phyloP scores from a whole-genome alignment of 2,797 vertebrate genomes.

The Phyllotis vaccarum region DNA sequence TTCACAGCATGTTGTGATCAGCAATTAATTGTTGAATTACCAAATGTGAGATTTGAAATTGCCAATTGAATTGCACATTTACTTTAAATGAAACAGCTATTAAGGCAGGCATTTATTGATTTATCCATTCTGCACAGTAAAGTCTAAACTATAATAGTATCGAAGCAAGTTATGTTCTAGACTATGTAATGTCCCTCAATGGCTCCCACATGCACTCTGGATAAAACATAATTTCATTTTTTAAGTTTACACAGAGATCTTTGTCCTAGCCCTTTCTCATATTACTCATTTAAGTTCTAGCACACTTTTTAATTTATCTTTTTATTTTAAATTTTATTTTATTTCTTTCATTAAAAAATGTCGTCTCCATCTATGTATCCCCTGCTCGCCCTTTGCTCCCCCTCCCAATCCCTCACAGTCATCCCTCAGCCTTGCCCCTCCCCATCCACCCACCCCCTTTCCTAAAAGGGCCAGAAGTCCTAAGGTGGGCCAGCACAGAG shows the following conservation, averaged over 20 bases:
- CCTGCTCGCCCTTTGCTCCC: too few relatives aligned
- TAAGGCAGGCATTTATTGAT: neutral
- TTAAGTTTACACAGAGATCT: neutral
- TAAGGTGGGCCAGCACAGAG: too few relatives aligned
- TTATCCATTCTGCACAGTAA: neutral
- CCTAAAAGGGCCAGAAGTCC: too few relatives aligned
- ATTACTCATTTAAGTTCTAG: neutral
- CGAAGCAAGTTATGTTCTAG: neutral
- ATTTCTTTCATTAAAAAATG: too few relatives aligned
- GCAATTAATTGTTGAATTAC: neutral
- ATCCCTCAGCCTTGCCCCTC: too few relatives aligned
- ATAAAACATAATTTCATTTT: slow-evolving; percentile 33
- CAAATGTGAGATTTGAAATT: slow-evolving; percentile 32
- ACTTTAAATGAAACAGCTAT: neutral
- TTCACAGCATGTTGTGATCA: neutral
- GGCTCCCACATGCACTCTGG: neutral
- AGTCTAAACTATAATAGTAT: neutral
- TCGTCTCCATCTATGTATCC: too few relatives aligned
- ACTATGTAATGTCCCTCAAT: neutral
- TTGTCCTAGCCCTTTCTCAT: neutral
- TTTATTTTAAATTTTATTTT: too few relatives aligned
- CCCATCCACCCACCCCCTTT: too few relatives aligned
- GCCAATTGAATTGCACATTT: slow-evolving; percentile 1
- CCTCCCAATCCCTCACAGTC: too few relatives aligned
- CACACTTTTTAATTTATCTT: too few relatives aligned